Base-by-base conservation (phyloP, 2,797 vertebrate species). In the Synanceia verrucosa region DNA sequence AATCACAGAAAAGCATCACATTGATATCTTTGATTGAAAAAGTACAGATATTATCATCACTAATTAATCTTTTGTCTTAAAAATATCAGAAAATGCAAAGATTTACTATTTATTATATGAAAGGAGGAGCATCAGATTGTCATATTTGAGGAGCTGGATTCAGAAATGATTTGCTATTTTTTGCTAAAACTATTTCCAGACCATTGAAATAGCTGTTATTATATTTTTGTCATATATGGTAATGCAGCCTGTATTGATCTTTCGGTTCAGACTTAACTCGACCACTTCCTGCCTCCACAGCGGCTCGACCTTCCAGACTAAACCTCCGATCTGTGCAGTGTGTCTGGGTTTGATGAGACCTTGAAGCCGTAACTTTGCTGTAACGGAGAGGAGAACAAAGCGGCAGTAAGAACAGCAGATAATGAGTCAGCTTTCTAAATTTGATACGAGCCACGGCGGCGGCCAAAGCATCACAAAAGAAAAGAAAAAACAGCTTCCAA, bases 331-430 rank as follows among this genome's bases (percentile, higher is more conserved):
- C 86, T 75, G 82, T 70, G 77, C 79, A 72, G 73, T 69, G 80
- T 50, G 78, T 79, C 72, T 75, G 66, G 71, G 69, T 67, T 69
- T 79, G 73, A 41, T 68, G 76, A 84, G 65, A 85, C 82, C 70
- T 74, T 83, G 71, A 89, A 87, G 67, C 79, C 70, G 70, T 73
- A 65, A 79, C 81, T 87, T 86, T 83, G 73, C 86, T 71, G 78
- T 53, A 73, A 86, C 59, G 4, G 69, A 82, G 79, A 81, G 66
- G 73, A 84, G 71, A 88, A 94, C 94, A 91, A 92, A 95, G 93
- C 86, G 88, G 89, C 93, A 93, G 94, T 94, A 91, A 80, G 70
- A 88, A 82, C 78, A 74, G 94, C 95, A 95, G 93, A 95, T 94
- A 86, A 94, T 94, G 94, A 92, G 73, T 93, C 93, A 91, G 93